Evolutionary conservation across 2,113 vertebrate species (phyloP), one percentile per base, ranked within the genome.

Genomic region (Callipepla californica): DNA sequence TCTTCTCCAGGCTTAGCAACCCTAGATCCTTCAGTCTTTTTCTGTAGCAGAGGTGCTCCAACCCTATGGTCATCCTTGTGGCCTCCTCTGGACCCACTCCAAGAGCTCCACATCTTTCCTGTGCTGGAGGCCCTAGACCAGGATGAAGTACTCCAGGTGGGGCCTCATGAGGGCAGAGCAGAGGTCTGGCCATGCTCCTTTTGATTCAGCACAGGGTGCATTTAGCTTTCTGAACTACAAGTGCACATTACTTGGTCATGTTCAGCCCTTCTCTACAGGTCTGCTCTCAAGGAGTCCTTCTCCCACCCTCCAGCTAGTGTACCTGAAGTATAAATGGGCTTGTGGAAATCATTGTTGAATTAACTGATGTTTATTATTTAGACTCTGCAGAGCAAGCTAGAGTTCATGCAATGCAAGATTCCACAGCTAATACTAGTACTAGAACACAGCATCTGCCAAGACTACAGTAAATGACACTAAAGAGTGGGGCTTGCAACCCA

Each of bases 361-460:
- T 74, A 93, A 32, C 11, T 2, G 2, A 4, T 38, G 42, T 13
- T 48, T 74, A 81, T 92, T 69, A 45, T 91, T 87, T 73, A 85
- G 12, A 57, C 55, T 69, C n/a, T 62, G 34, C 17, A 73, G 32
- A 55, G 30, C 50, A 81, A 36, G 36, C 36, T 36, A 36, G 62
- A 76, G 30, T 36, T 92, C 62, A 93, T 42, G 45, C 48, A 28
- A 76, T 1, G 6, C 25, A 68, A 81, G 30, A 3, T 6, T 89
- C 38, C 30, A n/a, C 1, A 0, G 86, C 44, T 57, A 73, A 53
- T 13, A 23, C 19, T 8, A 55, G 28, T 42, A 79, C 44, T 57
- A 57, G 58, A 78, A 65, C 1, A 1, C 0, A 3, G 4, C 7
- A 65, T 93, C 68, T 68, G 51, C 0, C 2, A 65, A 83, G 7